These are phyloP conservation scores for Chlorocebus sabaeus DNA, from an alignment of 2,113 vertebrate genomes.

Conservation along the genomic window DNA sequence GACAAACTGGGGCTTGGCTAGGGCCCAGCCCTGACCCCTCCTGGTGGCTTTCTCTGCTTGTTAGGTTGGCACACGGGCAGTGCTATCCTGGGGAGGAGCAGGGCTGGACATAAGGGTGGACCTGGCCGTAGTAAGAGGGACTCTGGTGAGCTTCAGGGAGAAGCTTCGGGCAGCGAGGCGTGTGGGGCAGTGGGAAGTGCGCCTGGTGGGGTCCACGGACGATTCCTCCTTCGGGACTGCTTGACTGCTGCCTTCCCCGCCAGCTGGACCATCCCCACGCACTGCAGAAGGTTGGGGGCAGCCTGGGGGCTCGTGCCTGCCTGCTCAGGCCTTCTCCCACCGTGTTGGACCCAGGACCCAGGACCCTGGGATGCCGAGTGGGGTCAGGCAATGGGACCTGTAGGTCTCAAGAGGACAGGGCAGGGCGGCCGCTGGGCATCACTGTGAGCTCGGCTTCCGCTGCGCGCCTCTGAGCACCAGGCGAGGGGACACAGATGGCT, in stretches of 20 bases:
- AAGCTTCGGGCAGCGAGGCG: background rate
- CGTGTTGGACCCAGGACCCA: background rate
- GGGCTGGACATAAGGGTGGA: background rate
- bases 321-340: background rate
- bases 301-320: fast-evolving
- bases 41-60: background rate
- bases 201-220: background rate
- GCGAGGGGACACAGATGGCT: fast-evolving
- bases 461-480: fast-evolving
- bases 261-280: fast-evolving
- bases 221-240: background rate
- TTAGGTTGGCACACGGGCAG: fast-evolving
- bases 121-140: background rate
- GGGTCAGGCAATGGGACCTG: fast-evolving
- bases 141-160: background rate
- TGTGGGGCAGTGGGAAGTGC: background rate
- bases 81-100: fast-evolving
- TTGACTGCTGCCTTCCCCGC: background rate
- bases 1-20: no score
- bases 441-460: fast-evolving
- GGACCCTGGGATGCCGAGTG: background rate
- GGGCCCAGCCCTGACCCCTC: background rate
- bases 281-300: background rate
- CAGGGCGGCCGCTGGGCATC: background rate
- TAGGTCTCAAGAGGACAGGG: background rate